phyloP scores from a whole-genome alignment of 2,797 vertebrate genomes.

The Anguilla anguilla region DNA sequence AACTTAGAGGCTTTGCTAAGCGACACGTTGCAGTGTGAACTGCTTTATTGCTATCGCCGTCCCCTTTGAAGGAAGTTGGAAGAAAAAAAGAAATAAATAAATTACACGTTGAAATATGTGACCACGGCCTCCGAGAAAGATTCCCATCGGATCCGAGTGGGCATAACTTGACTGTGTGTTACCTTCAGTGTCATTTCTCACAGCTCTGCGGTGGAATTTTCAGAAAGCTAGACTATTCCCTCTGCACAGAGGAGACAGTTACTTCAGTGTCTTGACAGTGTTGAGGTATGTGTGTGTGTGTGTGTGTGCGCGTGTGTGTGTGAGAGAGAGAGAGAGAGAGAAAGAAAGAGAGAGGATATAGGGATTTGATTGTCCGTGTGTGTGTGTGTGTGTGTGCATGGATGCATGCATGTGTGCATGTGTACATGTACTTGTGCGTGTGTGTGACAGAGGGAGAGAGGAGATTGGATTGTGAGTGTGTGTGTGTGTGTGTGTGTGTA shows the following conservation, averaged over 20 bases:
- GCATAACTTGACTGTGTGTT: not conserved
- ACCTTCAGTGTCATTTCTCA: constrained; percentile 25
- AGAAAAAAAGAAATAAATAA: not conserved
- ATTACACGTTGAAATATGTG: not conserved
- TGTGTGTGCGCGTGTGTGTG: not conserved
- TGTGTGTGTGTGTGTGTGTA: not conserved
- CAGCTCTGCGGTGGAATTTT: constrained; percentile 33
- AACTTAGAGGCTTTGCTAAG: not conserved
- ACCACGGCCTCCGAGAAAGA: not conserved
- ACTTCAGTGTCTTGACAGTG: constrained; percentile 59
- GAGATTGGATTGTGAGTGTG: not conserved
- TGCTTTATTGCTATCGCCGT: not conserved
- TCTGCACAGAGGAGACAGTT: constrained; percentile 34
- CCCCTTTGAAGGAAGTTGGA: not conserved
- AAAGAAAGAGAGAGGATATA: not conserved
- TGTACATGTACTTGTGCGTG: not conserved
- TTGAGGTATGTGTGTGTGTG: not conserved
- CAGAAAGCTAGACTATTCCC: constrained; percentile 18
- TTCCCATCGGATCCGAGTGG: not conserved
- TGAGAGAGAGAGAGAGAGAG: not conserved
- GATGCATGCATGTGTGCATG: too few relatives aligned
- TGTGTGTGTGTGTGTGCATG: too few relatives aligned
- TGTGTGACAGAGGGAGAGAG: not conserved
- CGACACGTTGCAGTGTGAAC: not conserved
- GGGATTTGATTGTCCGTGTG: not conserved